Evolutionary conservation across 2,113 vertebrate genomes (phyloP).

Genomic region (Rhegmatorhina hoffmannsi): DNA sequence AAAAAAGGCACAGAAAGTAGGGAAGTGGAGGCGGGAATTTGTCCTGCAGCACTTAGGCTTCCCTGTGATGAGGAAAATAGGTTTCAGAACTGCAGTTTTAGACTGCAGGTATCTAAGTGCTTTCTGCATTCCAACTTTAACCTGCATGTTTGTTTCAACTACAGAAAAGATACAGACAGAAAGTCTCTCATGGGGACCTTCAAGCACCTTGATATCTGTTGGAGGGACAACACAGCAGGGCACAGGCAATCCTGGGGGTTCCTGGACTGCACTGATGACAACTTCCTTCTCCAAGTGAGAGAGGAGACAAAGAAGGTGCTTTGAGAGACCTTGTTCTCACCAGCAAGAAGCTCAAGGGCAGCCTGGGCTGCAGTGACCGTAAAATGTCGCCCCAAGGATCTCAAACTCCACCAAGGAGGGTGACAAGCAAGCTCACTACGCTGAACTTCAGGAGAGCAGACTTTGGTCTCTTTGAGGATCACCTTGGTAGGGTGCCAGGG

Average conservation of each 20-base stretch:
- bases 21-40: fast-evolving
- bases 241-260: background rate
- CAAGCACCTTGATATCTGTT: background rate
- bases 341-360: background rate
- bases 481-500: background rate
- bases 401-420: too few relatives aligned
- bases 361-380: background rate
- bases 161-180: background rate
- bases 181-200: background rate
- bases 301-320: background rate
- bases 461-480: background rate
- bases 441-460: background rate
- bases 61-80: background rate
- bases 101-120: background rate
- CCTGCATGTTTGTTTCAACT: background rate
- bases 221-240: background rate
- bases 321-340: background rate
- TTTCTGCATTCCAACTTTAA: background rate
- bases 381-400: background rate
- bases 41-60: background rate
- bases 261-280: background rate
- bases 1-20: background rate
- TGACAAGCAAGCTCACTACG: background rate
- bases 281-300: background rate
- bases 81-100: background rate